These are phyloP conservation scores for Melospiza georgiana DNA, from an alignment of 2,113 vertebrate genomes.

Conservation along the genomic window DNA sequence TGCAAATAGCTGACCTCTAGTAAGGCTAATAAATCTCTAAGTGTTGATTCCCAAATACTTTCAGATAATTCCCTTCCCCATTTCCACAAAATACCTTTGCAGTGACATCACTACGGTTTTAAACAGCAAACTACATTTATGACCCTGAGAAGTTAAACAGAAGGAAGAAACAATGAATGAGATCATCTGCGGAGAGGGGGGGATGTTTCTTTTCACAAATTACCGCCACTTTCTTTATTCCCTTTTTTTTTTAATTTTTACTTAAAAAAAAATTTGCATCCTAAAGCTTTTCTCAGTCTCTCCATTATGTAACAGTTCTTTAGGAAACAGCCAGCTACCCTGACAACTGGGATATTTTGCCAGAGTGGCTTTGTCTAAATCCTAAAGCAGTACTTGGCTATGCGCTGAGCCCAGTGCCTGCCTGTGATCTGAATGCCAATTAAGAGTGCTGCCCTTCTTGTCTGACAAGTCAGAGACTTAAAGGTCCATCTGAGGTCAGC, in stretches of 20 bases:
- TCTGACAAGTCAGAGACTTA: conserved; percentile 74
- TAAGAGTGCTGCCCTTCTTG: conserved; percentile 58
- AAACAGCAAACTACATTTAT: conserved; percentile 67
- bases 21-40: conserved; percentile 46
- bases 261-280: conserved; percentile 76
- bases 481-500: conserved; percentile 77
- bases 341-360: conserved; percentile 80
- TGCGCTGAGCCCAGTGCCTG: conserved; percentile 62
- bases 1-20: conserved; percentile 40
- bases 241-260: conserved; percentile 17
- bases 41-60: conserved; percentile 58
- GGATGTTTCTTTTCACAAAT: conserved; percentile 77
- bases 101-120: conserved; percentile 50
- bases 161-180: conserved; percentile 76
- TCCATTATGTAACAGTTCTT: conserved; percentile 82
- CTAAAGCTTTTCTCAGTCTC: conserved; percentile 75
- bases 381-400: conserved; percentile 76
- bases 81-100: conserved; percentile 51
- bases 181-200: conserved; percentile 44
- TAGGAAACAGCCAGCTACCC: conserved; percentile 77
- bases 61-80: conserved; percentile 13
- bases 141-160: conserved; percentile 74
- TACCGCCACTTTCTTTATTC: conserved; percentile 50
- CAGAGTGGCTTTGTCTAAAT: conserved; percentile 81
- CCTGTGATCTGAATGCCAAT: conserved; percentile 82